Evolutionary conservation across 2,888 invertebrate genomes (phyloP), one percentile per base, ranked within the genome.

Genomic region (Pyralis farinalis): DNA sequence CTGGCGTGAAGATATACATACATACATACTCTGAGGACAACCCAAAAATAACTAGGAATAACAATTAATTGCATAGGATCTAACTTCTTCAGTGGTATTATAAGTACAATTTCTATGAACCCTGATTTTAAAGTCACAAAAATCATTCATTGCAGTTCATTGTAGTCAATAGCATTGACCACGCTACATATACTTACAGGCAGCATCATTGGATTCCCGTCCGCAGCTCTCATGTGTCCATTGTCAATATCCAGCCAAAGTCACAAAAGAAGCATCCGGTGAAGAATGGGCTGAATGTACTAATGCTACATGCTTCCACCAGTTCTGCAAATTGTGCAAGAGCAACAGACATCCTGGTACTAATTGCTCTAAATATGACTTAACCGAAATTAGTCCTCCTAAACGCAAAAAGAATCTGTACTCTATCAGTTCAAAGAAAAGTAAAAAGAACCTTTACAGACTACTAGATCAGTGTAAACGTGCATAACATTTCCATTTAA

Each of bases 271-370:
- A 51, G 34, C 47, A 21, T 57, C 71, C 27, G 87, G 84, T 42
- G 91, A 90, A 70, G 79, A 88, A 59, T 91, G 91, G 91, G 86
- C 82, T 37, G 84, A 89, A 63, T 91, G 91, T 63, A 84, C 83
- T 49, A 83, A 82, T 59, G 53, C 48, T 42, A 76, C 77, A 53
- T 91, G 91, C 70, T 63, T 81, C 32, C 86, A 84, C 71, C 80
- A 87, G 63, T 91, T 89, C 66, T 90, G 91, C 66, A 84, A 75
- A 52, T 76, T 78, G 63, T 91, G 89, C 59, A 80, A 70, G 42
- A 80, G 78, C 49, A 69, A 66, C 38, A 65, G 81, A 50, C 88
- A 87, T 58, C 75, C 81, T 56, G 76, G 77, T 65, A 83, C 72
- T 64, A 75, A 47, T 37, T 88, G 89, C 53, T 63, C 71, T 47